These are phyloP conservation scores for Polypedilum pembai DNA, from an alignment of 1,140 invertebrate genomes.

Conservation along the genomic window DNA sequence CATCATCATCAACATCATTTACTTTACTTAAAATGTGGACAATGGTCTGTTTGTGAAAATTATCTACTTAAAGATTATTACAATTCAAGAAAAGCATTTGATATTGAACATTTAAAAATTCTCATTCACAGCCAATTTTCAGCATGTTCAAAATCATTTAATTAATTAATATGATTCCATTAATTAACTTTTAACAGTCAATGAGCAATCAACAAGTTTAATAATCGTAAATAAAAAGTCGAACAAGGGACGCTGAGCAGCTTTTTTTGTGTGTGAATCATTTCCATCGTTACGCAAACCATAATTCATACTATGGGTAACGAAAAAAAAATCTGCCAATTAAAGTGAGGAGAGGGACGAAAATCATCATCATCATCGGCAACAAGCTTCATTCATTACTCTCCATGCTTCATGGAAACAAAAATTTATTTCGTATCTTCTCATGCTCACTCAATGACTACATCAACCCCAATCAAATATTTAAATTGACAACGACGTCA, in stretches of 20 bases:
- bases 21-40: neutral
- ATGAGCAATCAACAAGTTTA: slow-evolving; percentile 26
- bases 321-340: neutral
- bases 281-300: slow-evolving; percentile 16
- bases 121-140: neutral
- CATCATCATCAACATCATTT: neutral
- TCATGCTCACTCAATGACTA: neutral
- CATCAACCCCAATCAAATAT: neutral
- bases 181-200: slow-evolving; percentile 27
- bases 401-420: neutral
- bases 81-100: neutral
- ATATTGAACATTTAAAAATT: neutral
- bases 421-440: neutral
- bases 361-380: neutral
- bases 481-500: slow-evolving; percentile 23
- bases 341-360: slow-evolving; percentile 10
- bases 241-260: neutral
- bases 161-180: slow-evolving; percentile 21
- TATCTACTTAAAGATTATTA: neutral
- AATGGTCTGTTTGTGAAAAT: neutral
- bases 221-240: neutral
- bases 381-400: slow-evolving; percentile 11
- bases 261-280: neutral
- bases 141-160: neutral
- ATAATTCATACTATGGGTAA: neutral